Evolutionary conservation across 2,797 vertebrate genomes (phyloP).

Genomic region (Crax fasciolata): DNA sequence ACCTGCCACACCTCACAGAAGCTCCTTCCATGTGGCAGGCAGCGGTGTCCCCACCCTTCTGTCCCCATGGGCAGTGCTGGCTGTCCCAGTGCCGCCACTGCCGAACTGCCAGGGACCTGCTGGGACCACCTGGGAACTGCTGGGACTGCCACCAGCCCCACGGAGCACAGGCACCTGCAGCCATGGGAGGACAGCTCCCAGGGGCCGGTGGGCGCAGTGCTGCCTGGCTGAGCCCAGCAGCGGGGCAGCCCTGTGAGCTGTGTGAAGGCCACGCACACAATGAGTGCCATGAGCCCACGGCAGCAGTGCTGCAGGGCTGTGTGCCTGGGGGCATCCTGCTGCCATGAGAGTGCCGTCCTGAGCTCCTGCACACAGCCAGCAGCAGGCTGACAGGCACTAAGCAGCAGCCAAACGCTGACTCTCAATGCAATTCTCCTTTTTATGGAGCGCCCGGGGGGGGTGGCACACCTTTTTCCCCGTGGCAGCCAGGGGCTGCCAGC

Average conservation of each 20-base stretch:
- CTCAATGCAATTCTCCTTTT: not conserved
- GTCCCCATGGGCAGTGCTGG: not conserved
- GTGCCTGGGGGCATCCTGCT: accelerated
- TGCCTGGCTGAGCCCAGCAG: no score
- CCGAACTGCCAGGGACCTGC: no score
- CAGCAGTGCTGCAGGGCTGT: accelerated
- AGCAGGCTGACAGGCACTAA: not conserved
- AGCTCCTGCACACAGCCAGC: not conserved
- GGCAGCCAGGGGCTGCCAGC: not conserved
- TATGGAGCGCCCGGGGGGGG: not conserved
- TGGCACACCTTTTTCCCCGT: accelerated
- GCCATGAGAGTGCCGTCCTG: not conserved
- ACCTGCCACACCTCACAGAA: not conserved
- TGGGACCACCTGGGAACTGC: no score
- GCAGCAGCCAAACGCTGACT: not conserved
- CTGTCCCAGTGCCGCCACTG: not conserved
- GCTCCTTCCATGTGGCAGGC: not conserved
- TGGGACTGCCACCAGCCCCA: no score
- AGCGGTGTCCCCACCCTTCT: not conserved
- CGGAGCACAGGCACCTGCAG: no score
- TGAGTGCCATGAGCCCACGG: no score
- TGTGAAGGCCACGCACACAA: no score
- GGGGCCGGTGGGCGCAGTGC: no score
- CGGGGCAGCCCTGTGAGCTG: no score
- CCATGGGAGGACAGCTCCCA: no score